Evolutionary conservation across 1,140 invertebrate species (phyloP), one percentile per base, ranked within the genome.

Genomic region (Wiebesia pumilae): DNA sequence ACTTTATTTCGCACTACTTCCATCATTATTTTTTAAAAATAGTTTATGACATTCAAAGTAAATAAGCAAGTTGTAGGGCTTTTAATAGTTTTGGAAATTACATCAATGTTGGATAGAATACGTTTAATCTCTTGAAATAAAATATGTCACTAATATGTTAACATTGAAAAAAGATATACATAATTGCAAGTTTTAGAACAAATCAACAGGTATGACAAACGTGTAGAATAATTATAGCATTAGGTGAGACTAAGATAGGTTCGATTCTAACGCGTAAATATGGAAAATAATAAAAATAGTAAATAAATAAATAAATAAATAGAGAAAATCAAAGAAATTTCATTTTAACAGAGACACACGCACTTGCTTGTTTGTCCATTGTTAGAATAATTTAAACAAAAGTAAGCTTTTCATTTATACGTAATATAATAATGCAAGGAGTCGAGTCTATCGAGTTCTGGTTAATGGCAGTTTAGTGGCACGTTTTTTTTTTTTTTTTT

Each of bases 191-290:
- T 30, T 71, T 82, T 40, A 81, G 73, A 51, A 38, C 19, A 79
- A 79, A n/a, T 75, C 65, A 24, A 83, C 24, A 83, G 19, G 67
- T 79, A 77, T 71, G 21, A 82, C 35, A 75, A 78, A 82, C 24
- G 82, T 81, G 33, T 73, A 67, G 65, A 82, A 38, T 67, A 78
- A 69, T 43, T 58, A 16, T 87, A 86, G 75, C 30, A 58, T 83
- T 88, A 85, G 33, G 40, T n/a, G 27, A 86, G 47, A 71, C 10
- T 67, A 83, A 83, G 81, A 83, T 87, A 87, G 73, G 21, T 71
- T 78, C 24, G 65, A 87, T 87, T 79, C 47, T 79, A 83, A 79
- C 51, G 12, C 73, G 47, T 81, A 77, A 14, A 3, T 62, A 47
- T 38, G 79, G 21, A 83, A 78, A 83, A 83, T 10, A n/a, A 62